Evolutionary conservation across 1,140 invertebrate genomes (phyloP).

Genomic region (Drosophila jambulina): DNA sequence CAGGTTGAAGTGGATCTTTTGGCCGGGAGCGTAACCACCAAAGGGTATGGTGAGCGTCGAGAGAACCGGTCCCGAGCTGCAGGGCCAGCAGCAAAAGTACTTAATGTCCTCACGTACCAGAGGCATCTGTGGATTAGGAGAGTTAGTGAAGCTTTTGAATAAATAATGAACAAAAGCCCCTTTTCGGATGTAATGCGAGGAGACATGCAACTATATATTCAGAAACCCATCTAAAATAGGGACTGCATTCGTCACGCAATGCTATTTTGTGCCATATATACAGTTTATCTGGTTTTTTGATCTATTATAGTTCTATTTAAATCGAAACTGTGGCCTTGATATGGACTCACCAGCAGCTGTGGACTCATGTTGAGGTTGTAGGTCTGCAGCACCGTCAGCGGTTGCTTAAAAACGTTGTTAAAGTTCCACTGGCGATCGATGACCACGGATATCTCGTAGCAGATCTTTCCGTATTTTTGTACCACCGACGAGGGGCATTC

Average conservation of each 20-base stretch:
- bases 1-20: conserved; percentile 59
- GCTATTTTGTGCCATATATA: neutral
- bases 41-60: conserved; percentile 68
- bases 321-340: neutral
- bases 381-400: conserved; percentile 90
- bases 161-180: neutral
- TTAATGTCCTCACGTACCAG: conserved; percentile 62
- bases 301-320: neutral
- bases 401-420: conserved; percentile 89
- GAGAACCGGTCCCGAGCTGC: conserved; percentile 60
- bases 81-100: conserved; percentile 78
- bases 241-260: neutral
- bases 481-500: conserved; percentile 90
- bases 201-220: neutral
- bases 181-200: neutral
- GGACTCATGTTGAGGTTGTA: conserved; percentile 89
- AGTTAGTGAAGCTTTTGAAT: neutral
- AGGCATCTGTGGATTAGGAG: conserved; percentile 44
- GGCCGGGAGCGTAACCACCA: conserved; percentile 76
- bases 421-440: conserved; percentile 91
- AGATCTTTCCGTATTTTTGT: conserved; percentile 88
- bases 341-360: conserved; percentile 56
- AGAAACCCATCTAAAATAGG: neutral
- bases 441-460: conserved; percentile 88
- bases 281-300: neutral